A percentile compares a stretch with the other conserved stretches of the same genome.
phyloP scores from a whole-genome alignment of 1,140 invertebrate species.

The Pectinophora gossypiella region DNA sequence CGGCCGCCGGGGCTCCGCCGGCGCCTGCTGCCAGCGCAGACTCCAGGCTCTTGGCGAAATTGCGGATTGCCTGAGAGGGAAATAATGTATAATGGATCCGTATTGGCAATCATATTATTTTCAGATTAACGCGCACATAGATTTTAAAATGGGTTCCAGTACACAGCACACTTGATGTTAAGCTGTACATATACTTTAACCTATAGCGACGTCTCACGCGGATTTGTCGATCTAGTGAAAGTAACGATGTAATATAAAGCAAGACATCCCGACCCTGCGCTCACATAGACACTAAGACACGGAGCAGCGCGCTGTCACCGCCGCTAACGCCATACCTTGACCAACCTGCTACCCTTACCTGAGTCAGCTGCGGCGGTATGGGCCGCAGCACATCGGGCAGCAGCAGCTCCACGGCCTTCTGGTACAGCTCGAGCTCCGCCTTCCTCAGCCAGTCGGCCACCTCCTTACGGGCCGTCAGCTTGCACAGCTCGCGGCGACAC shows the following conservation, averaged over 20 bases:
- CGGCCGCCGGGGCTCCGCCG: constrained; percentile 88
- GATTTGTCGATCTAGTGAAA: too few relatives aligned
- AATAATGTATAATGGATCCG: too few relatives aligned
- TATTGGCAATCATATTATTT: too few relatives aligned
- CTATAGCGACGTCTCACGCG: too few relatives aligned
- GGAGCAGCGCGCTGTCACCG: constrained; percentile 90
- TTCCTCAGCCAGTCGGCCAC: constrained; percentile 77
- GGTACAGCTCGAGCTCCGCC: constrained; percentile 96
- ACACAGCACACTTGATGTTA: too few relatives aligned
- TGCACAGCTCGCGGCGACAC: constrained; percentile 33
- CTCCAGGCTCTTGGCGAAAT: constrained; percentile 63
- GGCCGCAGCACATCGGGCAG: constrained; percentile 97
- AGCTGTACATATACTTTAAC: too few relatives aligned
- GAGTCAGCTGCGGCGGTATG: constrained; percentile 95
- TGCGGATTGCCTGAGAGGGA: constrained; percentile 43
- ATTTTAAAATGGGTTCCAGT: too few relatives aligned
- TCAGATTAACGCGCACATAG: too few relatives aligned
- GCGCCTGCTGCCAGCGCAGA: constrained; percentile 86
- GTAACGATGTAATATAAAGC: too few relatives aligned
- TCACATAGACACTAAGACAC: constrained; percentile 89
- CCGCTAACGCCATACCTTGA: constrained; percentile 82
- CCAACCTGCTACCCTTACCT: constrained; percentile 3
- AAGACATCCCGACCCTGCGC: too few relatives aligned
- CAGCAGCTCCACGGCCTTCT: constrained; percentile 95
- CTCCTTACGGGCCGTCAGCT: constrained; percentile 29